Evolutionary conservation across 2,888 invertebrate genomes (phyloP).

Genomic region (Drosophila siamana): DNA sequence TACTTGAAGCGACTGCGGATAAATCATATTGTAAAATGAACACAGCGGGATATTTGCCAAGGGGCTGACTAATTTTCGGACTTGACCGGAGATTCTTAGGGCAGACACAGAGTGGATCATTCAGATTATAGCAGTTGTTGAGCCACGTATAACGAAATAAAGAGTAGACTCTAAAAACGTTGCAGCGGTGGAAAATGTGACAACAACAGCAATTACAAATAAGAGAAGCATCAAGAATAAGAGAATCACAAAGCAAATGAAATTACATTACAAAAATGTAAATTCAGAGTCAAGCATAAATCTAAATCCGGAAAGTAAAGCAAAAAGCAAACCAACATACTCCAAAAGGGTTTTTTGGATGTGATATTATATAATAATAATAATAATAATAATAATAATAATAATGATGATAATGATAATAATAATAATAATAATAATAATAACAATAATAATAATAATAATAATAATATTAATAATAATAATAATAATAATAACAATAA

Average conservation of each 20-base stretch:
- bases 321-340: too few relatives aligned
- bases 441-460: too few relatives aligned
- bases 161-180: too few relatives aligned
- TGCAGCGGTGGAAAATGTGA: slow-evolving; percentile 24
- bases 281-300: slow-evolving; percentile 74
- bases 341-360: too few relatives aligned
- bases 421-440: too few relatives aligned
- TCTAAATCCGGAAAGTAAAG: too few relatives aligned
- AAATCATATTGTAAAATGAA: slow-evolving; percentile 75
- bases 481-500: too few relatives aligned
- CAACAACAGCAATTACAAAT: neutral
- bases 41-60: slow-evolving; percentile 70
- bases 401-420: too few relatives aligned
- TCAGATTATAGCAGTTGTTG: slow-evolving; percentile 38
- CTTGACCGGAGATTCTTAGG: slow-evolving; percentile 19
- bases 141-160: slow-evolving; percentile 65
- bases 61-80: slow-evolving; percentile 34
- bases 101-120: neutral
- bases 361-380: too few relatives aligned
- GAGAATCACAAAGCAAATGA: slow-evolving; percentile 62
- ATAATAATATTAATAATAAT: too few relatives aligned
- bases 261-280: slow-evolving; percentile 51
- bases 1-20: slow-evolving; percentile 48
- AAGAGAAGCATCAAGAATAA: slow-evolving; percentile 6
- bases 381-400: too few relatives aligned